Percentiles rank a stretch among this genome's conserved stretches.
Evolutionary conservation across 2,888 invertebrate species (phyloP).

Genomic region (Mythimna pallens): DNA sequence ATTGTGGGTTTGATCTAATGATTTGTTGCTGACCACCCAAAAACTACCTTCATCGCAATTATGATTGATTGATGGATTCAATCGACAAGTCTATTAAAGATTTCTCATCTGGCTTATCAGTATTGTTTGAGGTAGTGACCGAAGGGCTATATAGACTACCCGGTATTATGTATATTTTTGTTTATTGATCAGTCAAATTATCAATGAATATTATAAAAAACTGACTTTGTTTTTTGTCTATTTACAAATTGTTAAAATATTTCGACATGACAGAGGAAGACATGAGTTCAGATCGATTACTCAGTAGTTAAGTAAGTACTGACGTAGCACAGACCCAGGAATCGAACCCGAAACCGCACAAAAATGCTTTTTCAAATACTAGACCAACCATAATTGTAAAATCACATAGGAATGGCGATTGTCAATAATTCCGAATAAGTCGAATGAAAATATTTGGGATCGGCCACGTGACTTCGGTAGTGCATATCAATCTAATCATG

Average conservation of each 20-base stretch:
- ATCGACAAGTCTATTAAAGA: constrained; percentile 2
- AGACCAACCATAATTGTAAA: not conserved
- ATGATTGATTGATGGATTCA: constrained; percentile 17
- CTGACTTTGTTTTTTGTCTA: not conserved
- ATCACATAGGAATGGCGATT: not conserved
- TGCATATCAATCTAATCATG: not conserved
- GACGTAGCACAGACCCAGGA: not conserved
- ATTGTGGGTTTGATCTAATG: constrained; percentile 45
- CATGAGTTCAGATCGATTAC: not conserved
- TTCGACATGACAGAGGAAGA: not conserved
- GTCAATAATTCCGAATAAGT: not conserved
- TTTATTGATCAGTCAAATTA: too few relatives aligned
- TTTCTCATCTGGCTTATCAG: not conserved
- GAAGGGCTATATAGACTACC: not conserved
- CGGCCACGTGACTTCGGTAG: too few relatives aligned
- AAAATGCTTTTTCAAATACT: not conserved
- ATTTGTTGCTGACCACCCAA: constrained; percentile 45
- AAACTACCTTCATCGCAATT: constrained; percentile 6
- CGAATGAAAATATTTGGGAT: not conserved
- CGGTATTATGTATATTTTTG: not conserved
- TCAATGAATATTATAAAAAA: too few relatives aligned
- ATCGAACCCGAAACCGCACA: not conserved
- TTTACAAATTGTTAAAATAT: not conserved
- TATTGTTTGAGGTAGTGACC: not conserved
- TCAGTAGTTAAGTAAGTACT: too few relatives aligned